Base-by-base conservation (phyloP, 2,888 invertebrate species). In the Auanema sp. region DNA sequence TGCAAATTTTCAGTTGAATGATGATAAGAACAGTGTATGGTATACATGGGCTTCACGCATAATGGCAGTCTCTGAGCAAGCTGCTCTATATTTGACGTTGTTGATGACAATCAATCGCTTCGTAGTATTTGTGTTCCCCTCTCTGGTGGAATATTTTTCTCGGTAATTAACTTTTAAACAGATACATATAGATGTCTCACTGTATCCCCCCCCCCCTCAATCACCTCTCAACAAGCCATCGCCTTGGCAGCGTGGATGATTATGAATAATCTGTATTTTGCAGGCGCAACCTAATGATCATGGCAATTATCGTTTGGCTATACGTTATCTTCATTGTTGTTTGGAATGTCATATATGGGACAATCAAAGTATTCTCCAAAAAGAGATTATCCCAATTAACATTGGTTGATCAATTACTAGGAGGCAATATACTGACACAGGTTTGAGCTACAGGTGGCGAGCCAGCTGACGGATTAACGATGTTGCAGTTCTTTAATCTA, bases 101-200 rank as follows among this genome's bases (percentile, higher is more conserved):
- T 62, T 73, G 25, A 73, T 73, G 72, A 64, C 72, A 1, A 59
- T 73, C 58, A 73, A 73, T 49, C 65, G 72, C 25, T 69, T 73
- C 51, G 70, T 65, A 6, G 72, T 73, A 18, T 73, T 73, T 49
- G 68, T 71, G 5, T 61, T 55, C 33, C 72, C 72, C 8, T 24
- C 44, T 10, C 58, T 72, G 49, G 25, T 64, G 8, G 56, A 57
- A 6, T 21, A 66, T 8, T 72, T 72, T 53, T 57, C 66, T 1
- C 54, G 60, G 66, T 66, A 12, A 56, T 58, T 63, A 2, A 2
- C 16, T 5, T n/a, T n/a, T n/a, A n/a, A n/a, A n/a, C n/a, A n/a
- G 5, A 24, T 42, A 44, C 12, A 16, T 52, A 11, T 43, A 44
- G 49, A 60, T 44, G 40, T 16, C 23, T 40, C 49, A 41, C 10